phyloP scores from a whole-genome alignment of 2,113 vertebrate genomes.

The Xyliphius kryptos region DNA sequence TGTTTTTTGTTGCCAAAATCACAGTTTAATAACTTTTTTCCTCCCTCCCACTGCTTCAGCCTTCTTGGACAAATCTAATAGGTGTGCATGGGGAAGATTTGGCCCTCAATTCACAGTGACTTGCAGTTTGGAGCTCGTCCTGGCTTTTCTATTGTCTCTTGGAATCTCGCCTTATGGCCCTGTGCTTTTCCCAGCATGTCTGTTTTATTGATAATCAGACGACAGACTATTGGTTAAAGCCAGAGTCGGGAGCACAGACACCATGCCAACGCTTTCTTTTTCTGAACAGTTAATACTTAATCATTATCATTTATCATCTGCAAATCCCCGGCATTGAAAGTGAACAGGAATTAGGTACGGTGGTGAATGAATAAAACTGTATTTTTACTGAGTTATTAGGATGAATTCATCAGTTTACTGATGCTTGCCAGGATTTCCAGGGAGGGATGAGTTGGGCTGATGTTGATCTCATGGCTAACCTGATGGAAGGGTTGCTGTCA shows the following conservation, averaged over 20 bases:
- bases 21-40: not conserved
- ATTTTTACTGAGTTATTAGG: slow-evolving; percentile 13
- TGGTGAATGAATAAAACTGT: too few relatives aligned
- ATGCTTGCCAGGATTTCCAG: slow-evolving; percentile 22
- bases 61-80: not conserved
- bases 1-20: not conserved
- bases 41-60: not conserved
- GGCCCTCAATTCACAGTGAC: not conserved
- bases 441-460: slow-evolving; percentile 15
- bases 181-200: slow-evolving; percentile 10
- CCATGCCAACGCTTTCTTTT: slow-evolving; percentile 22
- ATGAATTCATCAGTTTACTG: slow-evolving; percentile 21
- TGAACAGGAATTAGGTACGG: too few relatives aligned
- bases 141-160: slow-evolving; percentile 6
- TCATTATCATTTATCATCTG: slow-evolving; percentile 13
- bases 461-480: slow-evolving; percentile 22
- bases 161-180: slow-evolving; percentile 22
- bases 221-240: slow-evolving; percentile 23
- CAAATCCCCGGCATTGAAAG: slow-evolving; percentile 3
- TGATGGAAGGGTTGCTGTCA: slow-evolving; percentile 12
- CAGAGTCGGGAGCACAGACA: slow-evolving; percentile 1
- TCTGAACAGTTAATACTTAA: slow-evolving; percentile 16
- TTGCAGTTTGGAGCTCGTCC: slow-evolving; percentile 1
- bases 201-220: slow-evolving; percentile 33
- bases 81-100: not conserved